These are phyloP conservation scores for Onychostoma macrolepis DNA, from an alignment of 2,113 vertebrate species.

Conservation along the genomic window DNA sequence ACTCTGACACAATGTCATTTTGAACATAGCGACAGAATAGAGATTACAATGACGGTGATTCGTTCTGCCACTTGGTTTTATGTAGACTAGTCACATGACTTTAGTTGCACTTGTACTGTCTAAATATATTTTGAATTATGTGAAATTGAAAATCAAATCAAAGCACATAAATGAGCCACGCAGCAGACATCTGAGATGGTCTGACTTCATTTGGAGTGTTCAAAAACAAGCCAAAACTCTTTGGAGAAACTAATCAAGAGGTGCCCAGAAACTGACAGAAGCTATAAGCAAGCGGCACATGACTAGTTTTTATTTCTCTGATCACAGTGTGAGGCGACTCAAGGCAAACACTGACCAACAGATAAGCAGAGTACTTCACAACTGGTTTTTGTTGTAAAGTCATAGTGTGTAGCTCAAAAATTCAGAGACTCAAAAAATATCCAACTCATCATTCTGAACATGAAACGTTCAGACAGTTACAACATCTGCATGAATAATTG, in stretches of 20 bases:
- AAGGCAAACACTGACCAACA: not conserved
- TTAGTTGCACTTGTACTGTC: not conserved
- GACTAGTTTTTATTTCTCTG: not conserved
- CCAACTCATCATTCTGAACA: slow-evolving; percentile 2
- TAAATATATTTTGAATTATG: not conserved
- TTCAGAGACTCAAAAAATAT: not conserved
- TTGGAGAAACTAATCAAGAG: slow-evolving; percentile 6
- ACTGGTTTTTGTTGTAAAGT: not conserved
- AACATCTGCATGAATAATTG: not conserved
- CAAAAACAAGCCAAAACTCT: not conserved
- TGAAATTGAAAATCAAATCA: slow-evolving; percentile 10
- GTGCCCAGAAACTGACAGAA: not conserved
- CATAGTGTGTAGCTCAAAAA: not conserved
- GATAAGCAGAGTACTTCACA: not conserved
- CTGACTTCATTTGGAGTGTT: slow-evolving; percentile 2
- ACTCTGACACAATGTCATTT: not conserved
- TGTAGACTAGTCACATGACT: not conserved
- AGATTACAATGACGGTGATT: not conserved
- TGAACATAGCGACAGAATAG: not conserved
- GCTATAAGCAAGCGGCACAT: not conserved
- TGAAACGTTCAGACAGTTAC: not conserved
- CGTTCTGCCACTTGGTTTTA: not conserved
- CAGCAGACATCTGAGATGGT: not conserved
- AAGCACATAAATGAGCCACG: not conserved
- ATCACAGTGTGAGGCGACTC: not conserved